Percentiles rank a stretch among this genome's conserved stretches.
Evolutionary conservation across 1,140 invertebrate species (phyloP).

Genomic region (Heliothis subflexa): DNA sequence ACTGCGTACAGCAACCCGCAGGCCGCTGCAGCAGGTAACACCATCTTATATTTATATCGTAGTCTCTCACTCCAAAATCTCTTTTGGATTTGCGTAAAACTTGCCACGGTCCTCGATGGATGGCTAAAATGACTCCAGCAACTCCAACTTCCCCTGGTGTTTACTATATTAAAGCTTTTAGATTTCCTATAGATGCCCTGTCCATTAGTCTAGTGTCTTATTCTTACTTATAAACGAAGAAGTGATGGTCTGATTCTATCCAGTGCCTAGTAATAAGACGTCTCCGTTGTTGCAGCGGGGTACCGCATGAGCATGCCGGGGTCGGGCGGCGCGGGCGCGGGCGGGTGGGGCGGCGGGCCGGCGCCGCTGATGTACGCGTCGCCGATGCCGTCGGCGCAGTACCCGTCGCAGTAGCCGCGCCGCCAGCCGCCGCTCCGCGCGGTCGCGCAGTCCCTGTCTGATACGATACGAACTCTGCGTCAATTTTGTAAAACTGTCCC

Average conservation of each 20-base stretch:
- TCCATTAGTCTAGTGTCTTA: too few species aligned
- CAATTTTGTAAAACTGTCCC: conserved; percentile 39
- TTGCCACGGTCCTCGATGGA: too few species aligned
- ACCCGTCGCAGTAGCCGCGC: conserved; percentile 77
- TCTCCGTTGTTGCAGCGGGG: conserved; percentile 65
- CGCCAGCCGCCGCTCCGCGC: conserved; percentile 37
- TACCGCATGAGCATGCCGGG: conserved; percentile 82
- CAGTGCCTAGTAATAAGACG: not conserved
- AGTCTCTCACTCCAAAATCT: too few species aligned
- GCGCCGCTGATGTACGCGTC: conserved; percentile 80
- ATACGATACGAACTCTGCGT: conserved; percentile 37
- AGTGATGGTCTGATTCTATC: too few species aligned
- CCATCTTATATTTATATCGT: not conserved
- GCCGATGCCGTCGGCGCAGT: conserved; percentile 79
- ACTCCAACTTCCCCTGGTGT: too few species aligned
- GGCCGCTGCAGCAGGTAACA: conserved; percentile 77
- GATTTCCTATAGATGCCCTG: too few species aligned
- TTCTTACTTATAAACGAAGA: too few species aligned
- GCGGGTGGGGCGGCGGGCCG: conserved; percentile 69
- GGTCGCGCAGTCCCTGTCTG: not conserved
- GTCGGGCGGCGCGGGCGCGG: conserved; percentile 59
- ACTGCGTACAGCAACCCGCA: conserved; percentile 79
- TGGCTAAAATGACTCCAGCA: too few species aligned
- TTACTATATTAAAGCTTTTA: too few species aligned
- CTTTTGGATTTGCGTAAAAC: not conserved